Base-by-base conservation (phyloP, 2,888 invertebrate genomes). In the Diarsia rubi region DNA sequence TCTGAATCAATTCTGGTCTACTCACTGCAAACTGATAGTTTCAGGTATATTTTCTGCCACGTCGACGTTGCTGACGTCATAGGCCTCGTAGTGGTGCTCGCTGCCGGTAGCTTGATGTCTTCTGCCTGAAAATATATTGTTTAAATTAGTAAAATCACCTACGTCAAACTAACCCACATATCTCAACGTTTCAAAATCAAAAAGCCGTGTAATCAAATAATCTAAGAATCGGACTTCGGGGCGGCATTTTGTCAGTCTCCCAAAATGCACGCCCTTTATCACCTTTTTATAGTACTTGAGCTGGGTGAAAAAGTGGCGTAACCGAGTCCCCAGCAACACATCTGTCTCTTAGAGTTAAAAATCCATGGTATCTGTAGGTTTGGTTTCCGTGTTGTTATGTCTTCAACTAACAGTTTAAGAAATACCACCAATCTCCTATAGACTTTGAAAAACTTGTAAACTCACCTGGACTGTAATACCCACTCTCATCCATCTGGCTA, bases 401-500 rank as follows among this genome's bases (percentile, higher is more conserved):
- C 31, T 11, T 47, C 2, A 14, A 49, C 2, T 24, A 14, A 14
- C 14, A 54, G 24, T 24, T 24, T 2, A 27, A 16, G 57, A 27
- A 27, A 27, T 9, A 19, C 57, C 9, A 9, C 9, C 16, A 31
- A 57, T 27, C 1, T 57, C 19, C 19, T 1, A 59, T 31, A 31
- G 3, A 62, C 14, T n/a, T n/a, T n/a, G 16, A 42, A 16, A 21
- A 45, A 14, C 3, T 42, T 9, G 16, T 19, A 31, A 42, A 75
- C 89, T 89, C 69, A 95, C 96, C 96, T 81, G 96, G 96, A 87
- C 96, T 96, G 65, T 96, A 96, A 84, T 96, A 96, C 42, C 96
- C 96, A 80, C 96, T 96, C 84, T 96, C 96, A 81, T 96, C 96
- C 96, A 96, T 96, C 88, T 96, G 96, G 79, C 94, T 96, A 64